Percentiles rank a stretch among this genome's conserved stretches.
phyloP scores from a whole-genome alignment of 2,888 invertebrate genomes.

The Leptinotarsa tumamoca region DNA sequence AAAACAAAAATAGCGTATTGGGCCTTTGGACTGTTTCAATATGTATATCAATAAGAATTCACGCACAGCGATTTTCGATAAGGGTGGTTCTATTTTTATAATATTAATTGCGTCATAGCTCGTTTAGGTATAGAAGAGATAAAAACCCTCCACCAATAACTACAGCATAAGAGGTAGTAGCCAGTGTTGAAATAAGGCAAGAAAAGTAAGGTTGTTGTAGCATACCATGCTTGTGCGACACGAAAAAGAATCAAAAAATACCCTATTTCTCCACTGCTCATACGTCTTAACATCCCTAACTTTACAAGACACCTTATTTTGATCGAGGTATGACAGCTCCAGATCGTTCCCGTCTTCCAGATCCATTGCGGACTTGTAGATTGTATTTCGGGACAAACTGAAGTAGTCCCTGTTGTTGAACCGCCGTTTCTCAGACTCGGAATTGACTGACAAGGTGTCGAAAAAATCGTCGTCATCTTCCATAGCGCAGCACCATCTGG shows the following conservation, averaged over 20 bases:
- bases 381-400: conserved; percentile 71
- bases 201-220: conserved; percentile 26
- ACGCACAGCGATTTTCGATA: no score
- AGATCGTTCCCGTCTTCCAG: conserved; percentile 62
- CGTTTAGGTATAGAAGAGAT: background rate
- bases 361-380: conserved; percentile 73
- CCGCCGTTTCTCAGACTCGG: conserved; percentile 54
- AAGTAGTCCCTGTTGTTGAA: conserved; percentile 62
- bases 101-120: no score
- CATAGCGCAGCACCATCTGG: conserved; percentile 49
- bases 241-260: conserved; percentile 58
- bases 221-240: conserved; percentile 31
- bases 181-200: conserved; percentile 58
- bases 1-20: no score
- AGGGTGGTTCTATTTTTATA: no score
- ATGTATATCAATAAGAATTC: no score
- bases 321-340: conserved; percentile 57
- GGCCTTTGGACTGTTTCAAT: no score
- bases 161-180: conserved; percentile 22
- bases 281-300: conserved; percentile 68
- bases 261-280: conserved; percentile 74
- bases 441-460: conserved; percentile 64
- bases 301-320: conserved; percentile 70
- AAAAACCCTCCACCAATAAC: conserved; percentile 38
- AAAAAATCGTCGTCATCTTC: conserved; percentile 64